These are phyloP conservation scores for Drosophila longiperda DNA, from an alignment of 2,888 invertebrate genomes.

Conservation along the genomic window DNA sequence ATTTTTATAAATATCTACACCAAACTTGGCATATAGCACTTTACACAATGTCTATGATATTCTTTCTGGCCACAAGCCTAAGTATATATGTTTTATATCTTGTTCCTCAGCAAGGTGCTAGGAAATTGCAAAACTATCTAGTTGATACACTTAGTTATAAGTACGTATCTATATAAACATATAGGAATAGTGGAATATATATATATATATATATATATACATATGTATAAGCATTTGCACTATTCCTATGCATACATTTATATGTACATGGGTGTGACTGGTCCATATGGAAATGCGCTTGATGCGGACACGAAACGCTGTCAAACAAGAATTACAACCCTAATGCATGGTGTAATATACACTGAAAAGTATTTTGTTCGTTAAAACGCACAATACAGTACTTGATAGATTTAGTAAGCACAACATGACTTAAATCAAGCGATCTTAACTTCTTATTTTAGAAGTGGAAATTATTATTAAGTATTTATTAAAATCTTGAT, in stretches of 20 bases:
- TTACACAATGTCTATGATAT: constrained; percentile 19
- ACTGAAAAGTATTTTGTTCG: neutral
- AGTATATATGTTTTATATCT: neutral
- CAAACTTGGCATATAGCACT: constrained; percentile 33
- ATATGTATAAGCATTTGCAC: neutral
- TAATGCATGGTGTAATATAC: constrained; percentile 15
- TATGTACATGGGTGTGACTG: constrained; percentile 5
- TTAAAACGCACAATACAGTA: neutral
- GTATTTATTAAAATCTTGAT: neutral
- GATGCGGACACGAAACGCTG: constrained; percentile 13
- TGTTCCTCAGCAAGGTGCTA: neutral
- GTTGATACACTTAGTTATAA: constrained; percentile 17
- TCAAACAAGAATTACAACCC: constrained; percentile 24
- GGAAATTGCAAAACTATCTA: constrained; percentile 15
- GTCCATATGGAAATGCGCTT: constrained; percentile 16
- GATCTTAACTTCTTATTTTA: neutral
- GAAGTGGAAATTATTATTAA: neutral
- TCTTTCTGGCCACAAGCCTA: neutral
- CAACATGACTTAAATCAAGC: neutral
- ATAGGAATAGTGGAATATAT: neutral
- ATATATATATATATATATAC: neutral
- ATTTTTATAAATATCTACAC: constrained; percentile 45
- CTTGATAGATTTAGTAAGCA: neutral
- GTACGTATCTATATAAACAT: neutral
- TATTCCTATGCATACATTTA: neutral